These are phyloP conservation scores for Neosalanx taihuensis DNA, from an alignment of 2,797 vertebrate genomes.

Conservation along the genomic window DNA sequence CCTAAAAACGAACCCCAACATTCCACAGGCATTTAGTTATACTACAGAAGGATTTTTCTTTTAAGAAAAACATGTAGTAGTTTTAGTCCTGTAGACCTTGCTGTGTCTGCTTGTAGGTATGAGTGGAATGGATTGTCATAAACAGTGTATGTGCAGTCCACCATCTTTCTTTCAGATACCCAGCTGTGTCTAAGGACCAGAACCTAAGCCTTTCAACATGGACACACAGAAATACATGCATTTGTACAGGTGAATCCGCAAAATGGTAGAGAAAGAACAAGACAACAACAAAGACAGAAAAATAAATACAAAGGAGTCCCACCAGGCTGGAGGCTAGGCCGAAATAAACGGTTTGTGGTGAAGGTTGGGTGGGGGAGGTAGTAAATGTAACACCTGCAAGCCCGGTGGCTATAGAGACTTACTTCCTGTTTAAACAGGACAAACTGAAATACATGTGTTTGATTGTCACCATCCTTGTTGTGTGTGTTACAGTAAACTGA, in stretches of 20 bases:
- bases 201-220: neutral
- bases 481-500: neutral
- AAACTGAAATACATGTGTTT: neutral
- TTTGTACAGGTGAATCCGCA: no score
- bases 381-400: constrained; percentile 11
- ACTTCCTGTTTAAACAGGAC: neutral
- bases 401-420: neutral
- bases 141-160: no score
- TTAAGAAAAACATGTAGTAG: no score
- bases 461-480: neutral
- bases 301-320: neutral
- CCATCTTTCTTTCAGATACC: no score
- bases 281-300: neutral
- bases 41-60: no score
- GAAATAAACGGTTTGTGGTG: neutral
- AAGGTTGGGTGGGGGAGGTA: constrained; percentile 7
- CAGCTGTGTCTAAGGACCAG: neutral
- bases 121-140: no score
- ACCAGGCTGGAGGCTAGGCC: constrained; percentile 2
- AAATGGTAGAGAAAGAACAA: neutral
- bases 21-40: no score
- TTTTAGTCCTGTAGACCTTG: no score
- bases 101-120: no score
- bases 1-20: no score
- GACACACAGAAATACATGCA: neutral